Base-by-base conservation (phyloP, 2,797 vertebrate genomes). In the Selene dorsalis region DNA sequence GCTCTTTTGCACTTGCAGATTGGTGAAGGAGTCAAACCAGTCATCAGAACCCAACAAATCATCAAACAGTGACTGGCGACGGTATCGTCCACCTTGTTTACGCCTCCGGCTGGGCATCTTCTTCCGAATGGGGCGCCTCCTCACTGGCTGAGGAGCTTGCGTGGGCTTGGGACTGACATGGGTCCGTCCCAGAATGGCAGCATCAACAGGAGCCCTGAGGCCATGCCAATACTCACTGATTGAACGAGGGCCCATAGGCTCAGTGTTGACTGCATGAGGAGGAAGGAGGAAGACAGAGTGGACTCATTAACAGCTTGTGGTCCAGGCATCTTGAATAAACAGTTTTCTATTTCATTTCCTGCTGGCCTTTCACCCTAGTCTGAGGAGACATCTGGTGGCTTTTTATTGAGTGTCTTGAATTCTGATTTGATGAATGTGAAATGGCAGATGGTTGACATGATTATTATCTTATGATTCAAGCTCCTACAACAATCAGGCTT, bases 101-200 rank as follows among this genome's bases (percentile, higher is more conserved):
- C 79, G 73, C 50, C 26, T 91, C 79, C 24, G 91, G 63, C 55
- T 78, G 45, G 79, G 75, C 73, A 43, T 90, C 82, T 45, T 91
- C 72, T 9, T 91, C 20, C 28, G 39, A 6, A 6, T 47, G 32
- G 18, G 28, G 10, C 52, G 11, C 52, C 73, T 77, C 65, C 32
- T 88, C 1, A 48, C 11, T 1, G 18, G 13, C 0, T 35, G 38
- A 41, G 79, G 50, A 30, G 88, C 8, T 2, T 69, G 28, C 3
- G 87, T 89, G 10, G 86, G 0, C 4, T 68, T 84, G 13, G 91
- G 90, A 28, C 88, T 92, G 80, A 97, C 50, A 8, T 95, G 95
- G 71, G 98, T 92, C 16, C 88, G 94, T 39, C 97, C 97, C 0
- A 96, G 95, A 94, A 98, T 94, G 79, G 95, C 96, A 0, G 98